phyloP scores from a whole-genome alignment of 2,888 invertebrate genomes.

The Drosophila anceps region DNA sequence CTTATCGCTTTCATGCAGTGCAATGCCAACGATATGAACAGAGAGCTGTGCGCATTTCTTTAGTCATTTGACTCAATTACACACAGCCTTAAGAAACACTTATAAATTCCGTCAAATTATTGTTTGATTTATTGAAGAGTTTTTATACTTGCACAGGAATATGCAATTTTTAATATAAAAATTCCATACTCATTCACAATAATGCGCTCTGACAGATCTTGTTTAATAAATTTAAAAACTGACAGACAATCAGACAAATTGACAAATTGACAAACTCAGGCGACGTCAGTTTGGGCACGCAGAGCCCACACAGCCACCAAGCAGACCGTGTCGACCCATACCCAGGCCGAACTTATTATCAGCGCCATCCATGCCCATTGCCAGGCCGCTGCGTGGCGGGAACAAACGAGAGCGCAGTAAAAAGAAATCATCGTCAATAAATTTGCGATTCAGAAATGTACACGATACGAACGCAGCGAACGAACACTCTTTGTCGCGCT shows the following conservation, averaged over 20 bases:
- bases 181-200: slow-evolving; percentile 34
- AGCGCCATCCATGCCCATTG: slow-evolving; percentile 4
- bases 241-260: slow-evolving; percentile 64
- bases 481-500: slow-evolving; percentile 51
- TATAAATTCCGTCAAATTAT: slow-evolving; percentile 13
- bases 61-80: not conserved
- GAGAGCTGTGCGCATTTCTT: not conserved
- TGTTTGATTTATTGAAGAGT: slow-evolving; percentile 34
- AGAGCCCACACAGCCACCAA: slow-evolving; percentile 53
- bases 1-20: not conserved
- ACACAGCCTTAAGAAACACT: not conserved
- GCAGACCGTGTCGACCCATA: slow-evolving; percentile 9
- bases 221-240: slow-evolving; percentile 54
- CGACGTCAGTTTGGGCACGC: slow-evolving; percentile 34
- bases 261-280: slow-evolving; percentile 64
- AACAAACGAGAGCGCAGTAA: slow-evolving; percentile 23
- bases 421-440: slow-evolving; percentile 66
- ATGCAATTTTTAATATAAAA: slow-evolving; percentile 32
- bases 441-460: slow-evolving; percentile 59
- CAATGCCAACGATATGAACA: not conserved
- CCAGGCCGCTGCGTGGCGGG: not conserved
- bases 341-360: not conserved
- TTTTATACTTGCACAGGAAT: slow-evolving; percentile 1
- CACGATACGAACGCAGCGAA: slow-evolving; percentile 24
- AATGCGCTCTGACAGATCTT: slow-evolving; percentile 43